Evolutionary conservation across 2,797 vertebrate genomes (phyloP).

Genomic region (Ficedula albicollis): DNA sequence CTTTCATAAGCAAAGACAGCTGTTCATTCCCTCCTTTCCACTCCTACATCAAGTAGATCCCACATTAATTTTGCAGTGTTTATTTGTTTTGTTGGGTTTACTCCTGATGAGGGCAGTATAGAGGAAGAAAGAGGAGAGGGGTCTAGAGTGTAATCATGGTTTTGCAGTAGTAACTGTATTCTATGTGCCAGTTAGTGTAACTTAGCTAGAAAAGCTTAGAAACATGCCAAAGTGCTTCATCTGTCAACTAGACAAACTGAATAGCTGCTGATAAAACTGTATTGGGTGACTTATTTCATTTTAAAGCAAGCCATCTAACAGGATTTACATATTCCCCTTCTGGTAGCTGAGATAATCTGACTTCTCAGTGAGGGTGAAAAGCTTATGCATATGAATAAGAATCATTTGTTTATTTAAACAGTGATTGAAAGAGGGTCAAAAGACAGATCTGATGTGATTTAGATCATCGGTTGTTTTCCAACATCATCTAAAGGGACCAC

Average conservation of each 20-base stretch:
- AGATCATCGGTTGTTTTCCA: not conserved
- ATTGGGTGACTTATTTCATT: not conserved
- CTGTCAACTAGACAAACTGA: not conserved
- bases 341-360: constrained; percentile 12
- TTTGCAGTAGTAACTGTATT: not conserved
- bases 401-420: constrained; percentile 5
- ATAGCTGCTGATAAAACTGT: not conserved
- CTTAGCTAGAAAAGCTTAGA: not conserved
- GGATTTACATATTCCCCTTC: not conserved
- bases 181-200: not conserved
- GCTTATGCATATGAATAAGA: not conserved
- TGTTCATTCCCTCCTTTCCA: not conserved
- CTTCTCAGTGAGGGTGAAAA: not conserved
- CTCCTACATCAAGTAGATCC: not conserved
- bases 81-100: not conserved
- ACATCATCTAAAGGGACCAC: not conserved
- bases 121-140: not conserved
- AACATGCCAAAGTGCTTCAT: not conserved
- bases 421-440: not conserved
- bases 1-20: not conserved
- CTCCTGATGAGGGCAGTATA: not conserved
- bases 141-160: not conserved
- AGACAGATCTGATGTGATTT: not conserved
- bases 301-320: not conserved
- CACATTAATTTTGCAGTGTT: not conserved